A percentile compares a stretch with the other conserved stretches of the same genome.
Conservation (phyloP, 2,888 invertebrate genomes). For the Gisinianus flammeolus region DNA sequence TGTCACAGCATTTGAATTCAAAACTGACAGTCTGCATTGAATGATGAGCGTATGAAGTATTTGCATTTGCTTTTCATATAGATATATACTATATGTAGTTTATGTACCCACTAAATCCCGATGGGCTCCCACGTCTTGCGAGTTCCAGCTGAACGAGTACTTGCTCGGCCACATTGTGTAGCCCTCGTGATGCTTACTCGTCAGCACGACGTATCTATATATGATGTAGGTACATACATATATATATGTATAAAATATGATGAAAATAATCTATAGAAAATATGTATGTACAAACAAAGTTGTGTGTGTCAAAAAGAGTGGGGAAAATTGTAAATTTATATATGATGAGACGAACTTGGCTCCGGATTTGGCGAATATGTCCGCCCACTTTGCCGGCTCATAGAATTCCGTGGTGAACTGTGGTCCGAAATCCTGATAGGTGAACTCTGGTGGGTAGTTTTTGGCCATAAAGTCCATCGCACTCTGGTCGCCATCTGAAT, state of each 20-base stretch:
- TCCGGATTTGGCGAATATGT: constrained; percentile 80
- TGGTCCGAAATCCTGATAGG: constrained; percentile 89
- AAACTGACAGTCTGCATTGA: too few relatives aligned
- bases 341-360: constrained; percentile 71
- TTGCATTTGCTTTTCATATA: too few relatives aligned
- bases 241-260: too few relatives aligned
- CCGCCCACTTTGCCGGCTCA: constrained; percentile 82
- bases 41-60: too few relatives aligned
- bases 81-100: too few relatives aligned
- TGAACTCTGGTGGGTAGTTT: constrained; percentile 82
- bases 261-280: too few relatives aligned
- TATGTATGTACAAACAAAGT: too few relatives aligned
- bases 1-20: too few relatives aligned
- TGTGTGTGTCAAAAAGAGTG: too few relatives aligned
- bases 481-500: neutral
- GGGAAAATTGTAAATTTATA: neutral
- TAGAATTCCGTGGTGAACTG: constrained; percentile 91
- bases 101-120: constrained; percentile 63
- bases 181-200: constrained; percentile 66
- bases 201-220: constrained; percentile 64
- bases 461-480: constrained; percentile 73
- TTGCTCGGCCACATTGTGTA: constrained; percentile 64
- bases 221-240: too few relatives aligned
- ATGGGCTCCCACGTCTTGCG: constrained; percentile 64
- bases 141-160: constrained; percentile 65